Base-by-base conservation (phyloP, 1,140 invertebrate genomes). In the Drosophila parabipectinata region DNA sequence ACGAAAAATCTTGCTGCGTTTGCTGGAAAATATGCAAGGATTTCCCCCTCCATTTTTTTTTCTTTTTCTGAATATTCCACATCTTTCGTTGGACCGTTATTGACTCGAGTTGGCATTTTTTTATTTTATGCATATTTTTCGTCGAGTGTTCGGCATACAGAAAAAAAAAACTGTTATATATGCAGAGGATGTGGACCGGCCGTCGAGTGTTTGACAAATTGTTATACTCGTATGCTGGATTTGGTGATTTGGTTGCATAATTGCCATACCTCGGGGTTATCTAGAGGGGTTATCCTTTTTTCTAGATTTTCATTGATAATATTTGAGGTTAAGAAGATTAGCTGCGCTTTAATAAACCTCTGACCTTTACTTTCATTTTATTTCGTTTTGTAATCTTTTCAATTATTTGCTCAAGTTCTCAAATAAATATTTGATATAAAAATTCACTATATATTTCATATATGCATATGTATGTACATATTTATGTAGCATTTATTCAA, bases 61-160 rank as follows among this genome's bases (percentile, higher is more conserved):
- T 7, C 6, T 24, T 7, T 2, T 51, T n/a, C 26, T 37, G 34
- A 44, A 44, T 44, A 44, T 44, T 44, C 41, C 41, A 14, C 51
- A 34, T 34, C 32, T 47, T 48, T 34, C 48, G 26, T 10, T 24
- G 30, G 7, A 6, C n/a, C 39, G 3, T n/a, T 69, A 69, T 71
- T 71, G 67, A 63, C 67, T 71, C 57, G 67, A 71, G 64, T 69
- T 71, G 10, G 67, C 63, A 69, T 57, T 50, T 45, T 45, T 57
- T 14, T 8, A 0, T 5, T 50, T 68, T 68, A 53, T 69, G 62
- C 66, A 69, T 69, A 69, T 69, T 69, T 37, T 69, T 72, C 34
- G 32, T 62, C 57, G 47, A 73, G 69, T 45, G 52, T 73, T 64
- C 39, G 47, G 52, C 69, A 73, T 26, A 64, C 66, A 69, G 30